A percentile compares a stretch with the other conserved stretches of the same genome.
These are phyloP conservation scores for Polypterus bichir DNA, from an alignment of 2,113 vertebrate species.

Conservation along the genomic window DNA sequence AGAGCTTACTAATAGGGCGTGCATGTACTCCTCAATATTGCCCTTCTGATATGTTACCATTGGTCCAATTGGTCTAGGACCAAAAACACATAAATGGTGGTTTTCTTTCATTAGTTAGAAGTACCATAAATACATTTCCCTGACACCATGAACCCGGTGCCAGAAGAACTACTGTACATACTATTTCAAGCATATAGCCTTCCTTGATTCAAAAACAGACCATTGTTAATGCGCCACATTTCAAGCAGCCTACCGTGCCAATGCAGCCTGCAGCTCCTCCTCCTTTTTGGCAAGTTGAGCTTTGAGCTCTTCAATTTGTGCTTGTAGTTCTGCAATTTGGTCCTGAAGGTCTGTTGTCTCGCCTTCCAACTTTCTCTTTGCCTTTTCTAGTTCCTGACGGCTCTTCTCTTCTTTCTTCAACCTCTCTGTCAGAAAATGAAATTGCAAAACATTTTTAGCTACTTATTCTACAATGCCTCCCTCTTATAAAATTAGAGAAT, in stretches of 20 bases:
- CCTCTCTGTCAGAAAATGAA: conserved; percentile 59
- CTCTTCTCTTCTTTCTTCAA: conserved; percentile 97
- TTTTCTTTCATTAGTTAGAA: too few relatives aligned
- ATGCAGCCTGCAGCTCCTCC: conserved; percentile 78
- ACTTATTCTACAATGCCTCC: neutral
- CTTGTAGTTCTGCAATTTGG: conserved; percentile 89
- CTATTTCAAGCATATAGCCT: too few relatives aligned
- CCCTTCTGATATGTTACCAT: too few relatives aligned
- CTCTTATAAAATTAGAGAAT: neutral
- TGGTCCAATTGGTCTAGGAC: too few relatives aligned
- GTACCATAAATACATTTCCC: too few relatives aligned
- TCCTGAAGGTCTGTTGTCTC: conserved; percentile 93
- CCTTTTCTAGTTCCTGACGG: conserved; percentile 87
- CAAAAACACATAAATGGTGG: too few relatives aligned
- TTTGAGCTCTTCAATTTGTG: conserved; percentile 90
- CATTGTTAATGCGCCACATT: too few relatives aligned
- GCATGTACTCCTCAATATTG: too few relatives aligned
- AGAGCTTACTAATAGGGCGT: too few relatives aligned
- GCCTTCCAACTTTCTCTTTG: conserved; percentile 87
- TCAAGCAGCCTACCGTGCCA: conserved; percentile 77
- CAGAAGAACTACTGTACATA: too few relatives aligned
- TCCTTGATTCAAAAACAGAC: too few relatives aligned
- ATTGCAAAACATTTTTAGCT: neutral
- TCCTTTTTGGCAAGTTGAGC: conserved; percentile 86
- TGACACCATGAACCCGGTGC: too few relatives aligned